Conservation (phyloP, 2,888 invertebrate genomes). For the Scaptomyza flava region DNA sequence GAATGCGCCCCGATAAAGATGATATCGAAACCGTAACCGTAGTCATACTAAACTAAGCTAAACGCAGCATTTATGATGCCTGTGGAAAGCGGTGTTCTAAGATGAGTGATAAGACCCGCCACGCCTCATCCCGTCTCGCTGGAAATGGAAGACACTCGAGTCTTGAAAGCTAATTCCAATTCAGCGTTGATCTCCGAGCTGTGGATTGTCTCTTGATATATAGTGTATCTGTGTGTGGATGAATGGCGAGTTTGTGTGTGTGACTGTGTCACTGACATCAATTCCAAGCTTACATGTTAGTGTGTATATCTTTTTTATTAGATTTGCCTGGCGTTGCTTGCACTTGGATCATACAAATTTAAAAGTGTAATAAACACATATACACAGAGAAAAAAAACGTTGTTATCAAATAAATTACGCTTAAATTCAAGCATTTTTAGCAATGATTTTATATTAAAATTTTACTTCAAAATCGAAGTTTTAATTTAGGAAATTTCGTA, state of each 20-base stretch:
- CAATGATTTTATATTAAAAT: no score
- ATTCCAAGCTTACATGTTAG: slow-evolving; percentile 45
- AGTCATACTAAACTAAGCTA: slow-evolving; percentile 74
- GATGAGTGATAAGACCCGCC: slow-evolving; percentile 27
- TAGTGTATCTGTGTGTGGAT: slow-evolving; percentile 13
- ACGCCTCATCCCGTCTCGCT: slow-evolving; percentile 7
- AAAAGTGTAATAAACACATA: slow-evolving; percentile 46
- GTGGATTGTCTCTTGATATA: slow-evolving; percentile 16
- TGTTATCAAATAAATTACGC: no score
- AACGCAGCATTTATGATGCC: slow-evolving; percentile 30
- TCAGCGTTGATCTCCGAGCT: slow-evolving; percentile 35
- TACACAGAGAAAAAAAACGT: no score
- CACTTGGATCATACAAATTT: slow-evolving; percentile 50
- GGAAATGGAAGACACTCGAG: slow-evolving; percentile 29
- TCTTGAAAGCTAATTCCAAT: slow-evolving; percentile 50
- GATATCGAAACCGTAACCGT: slow-evolving; percentile 50
- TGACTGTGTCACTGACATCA: slow-evolving; percentile 73
- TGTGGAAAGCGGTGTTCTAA: slow-evolving; percentile 44
- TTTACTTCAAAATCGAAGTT: no score
- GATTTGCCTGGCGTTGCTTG: slow-evolving; percentile 53
- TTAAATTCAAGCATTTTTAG: no score
- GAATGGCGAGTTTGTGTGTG: slow-evolving; percentile 17
- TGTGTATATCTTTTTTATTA: slow-evolving; percentile 51
- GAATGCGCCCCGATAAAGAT: slow-evolving; percentile 5
- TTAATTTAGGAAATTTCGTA: no score